A percentile compares a stretch with the other conserved stretches of the same genome.
phyloP scores from a whole-genome alignment of 2,888 invertebrate genomes.

The Brachypalpus laphriformis region DNA sequence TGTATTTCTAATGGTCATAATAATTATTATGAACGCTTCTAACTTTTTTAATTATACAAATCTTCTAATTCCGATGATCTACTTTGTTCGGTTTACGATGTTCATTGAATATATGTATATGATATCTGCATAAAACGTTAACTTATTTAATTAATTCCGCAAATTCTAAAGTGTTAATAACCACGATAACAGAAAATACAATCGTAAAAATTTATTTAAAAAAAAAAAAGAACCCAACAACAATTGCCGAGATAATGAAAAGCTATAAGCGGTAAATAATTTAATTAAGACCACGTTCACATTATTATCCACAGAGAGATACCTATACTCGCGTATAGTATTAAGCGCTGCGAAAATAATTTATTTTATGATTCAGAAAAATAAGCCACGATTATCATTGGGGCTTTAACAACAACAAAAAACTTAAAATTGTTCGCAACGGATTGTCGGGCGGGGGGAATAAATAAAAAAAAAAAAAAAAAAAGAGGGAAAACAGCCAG shows the following conservation, averaged over 20 bases:
- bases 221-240: background rate
- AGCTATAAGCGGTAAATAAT: slow-evolving; percentile 56
- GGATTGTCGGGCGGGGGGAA: background rate
- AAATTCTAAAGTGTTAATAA: slow-evolving; percentile 27
- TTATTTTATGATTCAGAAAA: slow-evolving; percentile 56
- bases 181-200: slow-evolving; percentile 26
- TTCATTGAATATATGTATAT: background rate
- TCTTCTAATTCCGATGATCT: background rate
- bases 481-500: slow-evolving; percentile 35
- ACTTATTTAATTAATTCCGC: slow-evolving; percentile 12
- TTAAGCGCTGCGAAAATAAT: slow-evolving; percentile 38
- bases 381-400: slow-evolving; percentile 54
- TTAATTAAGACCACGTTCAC: slow-evolving; percentile 55
- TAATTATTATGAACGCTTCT: too few relatives aligned
- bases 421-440: background rate
- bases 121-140: slow-evolving; percentile 8
- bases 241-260: slow-evolving; percentile 37
- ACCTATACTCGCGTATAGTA: background rate
- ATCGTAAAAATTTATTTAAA: background rate
- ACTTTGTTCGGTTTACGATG: background rate
- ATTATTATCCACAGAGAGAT: slow-evolving; percentile 1
- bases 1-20: too few relatives aligned
- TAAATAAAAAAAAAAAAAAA: too few relatives aligned
- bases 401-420: slow-evolving; percentile 1
- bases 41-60: too few relatives aligned